Evolutionary conservation across 2,888 invertebrate species (phyloP), one percentile per base, ranked within the genome.

Genomic region (Hydraecia micacea): DNA sequence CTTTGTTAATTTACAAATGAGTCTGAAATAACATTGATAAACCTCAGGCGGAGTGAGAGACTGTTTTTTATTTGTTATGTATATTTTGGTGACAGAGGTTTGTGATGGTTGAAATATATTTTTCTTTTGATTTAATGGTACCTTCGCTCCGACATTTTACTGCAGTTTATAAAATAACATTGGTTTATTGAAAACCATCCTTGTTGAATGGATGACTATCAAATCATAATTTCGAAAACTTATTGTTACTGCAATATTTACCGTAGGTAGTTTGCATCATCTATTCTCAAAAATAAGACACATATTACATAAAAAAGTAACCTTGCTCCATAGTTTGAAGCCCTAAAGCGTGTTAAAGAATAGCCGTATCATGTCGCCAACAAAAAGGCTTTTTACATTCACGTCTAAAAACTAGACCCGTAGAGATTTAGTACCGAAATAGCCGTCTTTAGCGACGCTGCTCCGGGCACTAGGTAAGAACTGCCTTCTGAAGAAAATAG

Each of bases 1-100:
- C 84, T 87, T 85, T 88, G 77, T 84, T 83, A 70, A 73, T 75
- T 70, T 77, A 81, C n/a, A 77, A 85, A 87, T 83, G 65, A 73
- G 55, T 74, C 71, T 75, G 63, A 69, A 83, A 85, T 71, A 86
- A 87, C 82, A 67, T 62, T 81, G 60, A 79, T 78, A 73, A 78
- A 63, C 55, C 62, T 70, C 25, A 9, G 32, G 18, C 21, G 55
- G 39, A 74, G 62, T 73, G 28, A 76, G 63, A 18, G 21, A 67
- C 69, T 76, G 46, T 66, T 83, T 39, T 58, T 15, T 60, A 46
- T 79, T n/a, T 52, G 70, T 52, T 55, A 28, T 58, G 25, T 63
- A 9, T 36, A 21, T 72, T 82, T 52, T 66, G 60, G 32, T 63
- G 11, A 49, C 15, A 21, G 8, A 63, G 3, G n/a, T 69, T 70